A percentile compares a stretch with the other conserved stretches of the same genome.
These are phyloP conservation scores for Upupa epops DNA, from an alignment of 2,113 vertebrate genomes.

Conservation along the genomic window DNA sequence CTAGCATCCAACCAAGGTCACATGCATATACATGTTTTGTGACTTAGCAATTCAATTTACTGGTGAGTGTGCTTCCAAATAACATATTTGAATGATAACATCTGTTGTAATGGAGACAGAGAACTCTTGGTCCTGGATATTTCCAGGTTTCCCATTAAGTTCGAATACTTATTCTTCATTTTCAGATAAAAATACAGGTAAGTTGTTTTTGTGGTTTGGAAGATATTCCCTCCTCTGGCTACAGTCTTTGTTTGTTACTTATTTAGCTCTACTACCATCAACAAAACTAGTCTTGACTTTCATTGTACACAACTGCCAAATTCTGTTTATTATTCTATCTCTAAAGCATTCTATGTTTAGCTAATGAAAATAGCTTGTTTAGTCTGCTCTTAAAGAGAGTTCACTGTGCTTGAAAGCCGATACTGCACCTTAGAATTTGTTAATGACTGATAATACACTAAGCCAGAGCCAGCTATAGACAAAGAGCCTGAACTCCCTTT, in stretches of 20 bases:
- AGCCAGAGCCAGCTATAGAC: not conserved
- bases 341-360: not conserved
- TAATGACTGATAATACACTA: not conserved
- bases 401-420: not conserved
- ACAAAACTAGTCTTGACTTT: not conserved
- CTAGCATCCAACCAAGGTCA: not conserved
- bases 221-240: not conserved
- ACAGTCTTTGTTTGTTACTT: not conserved
- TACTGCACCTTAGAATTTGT: not conserved
- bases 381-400: not conserved
- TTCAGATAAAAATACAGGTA: not conserved
- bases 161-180: not conserved
- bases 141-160: not conserved
- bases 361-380: not conserved
- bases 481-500: not conserved
- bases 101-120: not conserved
- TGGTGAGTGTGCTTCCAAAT: not conserved
- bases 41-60: no score
- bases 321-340: not conserved
- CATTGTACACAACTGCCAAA: not conserved
- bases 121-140: not conserved
- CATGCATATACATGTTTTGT: no score
- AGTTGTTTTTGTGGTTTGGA: not conserved
- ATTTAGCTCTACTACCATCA: not conserved
- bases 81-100: not conserved